phyloP scores from a whole-genome alignment of 2,797 vertebrate species.

The Pangasius mekongensis region DNA sequence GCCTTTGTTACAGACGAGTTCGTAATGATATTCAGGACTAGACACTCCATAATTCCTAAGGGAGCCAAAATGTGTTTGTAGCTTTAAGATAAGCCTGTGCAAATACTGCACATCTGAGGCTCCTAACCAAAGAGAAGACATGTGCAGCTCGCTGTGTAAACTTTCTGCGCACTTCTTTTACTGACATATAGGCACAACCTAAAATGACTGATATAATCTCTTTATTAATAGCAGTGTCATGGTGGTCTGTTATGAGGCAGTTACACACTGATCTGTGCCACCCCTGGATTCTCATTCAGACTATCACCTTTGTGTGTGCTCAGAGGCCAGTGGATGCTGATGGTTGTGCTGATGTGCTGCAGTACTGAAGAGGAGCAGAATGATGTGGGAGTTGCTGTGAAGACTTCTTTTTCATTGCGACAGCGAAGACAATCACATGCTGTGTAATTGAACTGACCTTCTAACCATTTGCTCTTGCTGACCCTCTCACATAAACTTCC shows the following conservation, averaged over 20 bases:
- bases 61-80: slow-evolving; percentile 44
- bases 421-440: slow-evolving; percentile 58
- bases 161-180: slow-evolving; percentile 6
- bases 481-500: slow-evolving; percentile 54
- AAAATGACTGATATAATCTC: slow-evolving; percentile 32
- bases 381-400: slow-evolving; percentile 62
- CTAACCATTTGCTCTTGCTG: slow-evolving; percentile 58
- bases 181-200: slow-evolving; percentile 40
- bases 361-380: slow-evolving; percentile 54
- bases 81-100: slow-evolving; percentile 27
- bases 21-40: slow-evolving; percentile 39
- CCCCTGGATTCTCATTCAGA: slow-evolving; percentile 42
- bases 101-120: slow-evolving; percentile 43
- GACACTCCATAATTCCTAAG: slow-evolving; percentile 40
- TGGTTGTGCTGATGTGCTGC: slow-evolving; percentile 46
- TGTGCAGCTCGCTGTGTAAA: slow-evolving; percentile 6
- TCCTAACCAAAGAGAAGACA: slow-evolving; percentile 12
- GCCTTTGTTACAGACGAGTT: not conserved
- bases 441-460: slow-evolving; percentile 66
- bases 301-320: slow-evolving; percentile 41
- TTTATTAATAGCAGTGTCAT: slow-evolving; percentile 36
- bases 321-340: slow-evolving; percentile 18
- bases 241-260: slow-evolving; percentile 17
- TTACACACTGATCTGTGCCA: slow-evolving; percentile 38
- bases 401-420: slow-evolving; percentile 54